Evolutionary conservation across 2,888 invertebrate species (phyloP), one percentile per base, ranked within the genome.

Genomic region (Pyrochroa serraticornis): DNA sequence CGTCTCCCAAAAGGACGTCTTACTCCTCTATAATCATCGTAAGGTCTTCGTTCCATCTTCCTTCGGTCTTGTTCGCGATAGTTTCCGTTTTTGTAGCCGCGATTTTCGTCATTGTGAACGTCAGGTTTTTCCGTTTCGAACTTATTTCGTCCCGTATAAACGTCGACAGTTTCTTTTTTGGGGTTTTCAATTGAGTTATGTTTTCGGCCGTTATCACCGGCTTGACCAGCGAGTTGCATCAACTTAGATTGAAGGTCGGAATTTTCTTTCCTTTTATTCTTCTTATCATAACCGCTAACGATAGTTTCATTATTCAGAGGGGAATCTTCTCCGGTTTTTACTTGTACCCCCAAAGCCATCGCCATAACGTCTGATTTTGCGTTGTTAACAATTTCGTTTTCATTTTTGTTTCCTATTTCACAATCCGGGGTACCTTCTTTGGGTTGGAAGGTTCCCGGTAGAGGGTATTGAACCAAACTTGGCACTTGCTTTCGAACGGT

Each of bases 281-380:
- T 75, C 56, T 77, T 79, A n/a, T 73, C 72, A 50, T 73, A 79
- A 13, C 76, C 77, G 46, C 74, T 74, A 7, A 76, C 72, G 46
- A 69, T 68, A 7, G 75, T 71, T 37, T 76, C 76, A 1, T 74
- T 75, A 0, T 71, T 72, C 0, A 68, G 63, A 0, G 78, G 75
- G 5, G 73, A 68, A 63, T 79, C 78, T 47, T 77, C 76, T 0
- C 78, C 79, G 0, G 75, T 77, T 66, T 80, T 79, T 10, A 79
- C 75, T 57, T 78, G 77, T 1, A 79, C 79, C 1, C 79, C 87
- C 22, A 86, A 75, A 2, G 86, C 86, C 63, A 82, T 75, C 0
- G 86, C 86, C 62, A 86, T 74, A 47, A 82, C 81, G 39, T 84
- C 82, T 0, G 80, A 80, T 59, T 78, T 74, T 46, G 77, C 74